Conservation (phyloP, 2,113 vertebrate genomes). For the Pollimyrus isidori region DNA sequence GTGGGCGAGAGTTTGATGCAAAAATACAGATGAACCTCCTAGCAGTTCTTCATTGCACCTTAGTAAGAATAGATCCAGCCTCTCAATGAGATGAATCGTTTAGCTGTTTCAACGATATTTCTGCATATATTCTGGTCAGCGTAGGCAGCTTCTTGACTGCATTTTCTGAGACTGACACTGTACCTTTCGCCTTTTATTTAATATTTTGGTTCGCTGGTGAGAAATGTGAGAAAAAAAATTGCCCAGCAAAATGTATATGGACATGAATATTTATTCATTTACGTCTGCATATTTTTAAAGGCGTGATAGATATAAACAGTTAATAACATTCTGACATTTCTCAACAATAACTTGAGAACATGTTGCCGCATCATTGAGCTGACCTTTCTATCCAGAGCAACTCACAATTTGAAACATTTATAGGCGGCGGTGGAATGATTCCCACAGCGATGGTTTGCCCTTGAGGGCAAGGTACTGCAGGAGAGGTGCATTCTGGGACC, state of each 20-base stretch:
- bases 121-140: conserved; percentile 34
- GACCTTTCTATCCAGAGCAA: not conserved
- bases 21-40: not conserved
- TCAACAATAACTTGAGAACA: not conserved
- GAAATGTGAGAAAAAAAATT: not conserved
- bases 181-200: conserved; percentile 26
- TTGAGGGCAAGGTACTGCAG: not conserved
- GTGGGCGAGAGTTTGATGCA: not conserved
- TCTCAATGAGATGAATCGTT: conserved; percentile 32
- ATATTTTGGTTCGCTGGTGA: conserved; percentile 15
- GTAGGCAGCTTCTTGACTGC: conserved; percentile 29
- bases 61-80: not conserved
- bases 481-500: not conserved
- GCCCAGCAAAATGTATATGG: not conserved
- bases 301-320: not conserved
- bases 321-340: not conserved
- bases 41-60: not conserved
- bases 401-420: not conserved
- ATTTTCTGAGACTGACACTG: conserved; percentile 19
- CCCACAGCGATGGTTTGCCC: not conserved
- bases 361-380: not conserved
- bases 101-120: conserved; percentile 32
- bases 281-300: not conserved
- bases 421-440: not conserved
- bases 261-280: not conserved